Base-by-base conservation (phyloP, 2,888 invertebrate genomes). In the Protonemura montana region DNA sequence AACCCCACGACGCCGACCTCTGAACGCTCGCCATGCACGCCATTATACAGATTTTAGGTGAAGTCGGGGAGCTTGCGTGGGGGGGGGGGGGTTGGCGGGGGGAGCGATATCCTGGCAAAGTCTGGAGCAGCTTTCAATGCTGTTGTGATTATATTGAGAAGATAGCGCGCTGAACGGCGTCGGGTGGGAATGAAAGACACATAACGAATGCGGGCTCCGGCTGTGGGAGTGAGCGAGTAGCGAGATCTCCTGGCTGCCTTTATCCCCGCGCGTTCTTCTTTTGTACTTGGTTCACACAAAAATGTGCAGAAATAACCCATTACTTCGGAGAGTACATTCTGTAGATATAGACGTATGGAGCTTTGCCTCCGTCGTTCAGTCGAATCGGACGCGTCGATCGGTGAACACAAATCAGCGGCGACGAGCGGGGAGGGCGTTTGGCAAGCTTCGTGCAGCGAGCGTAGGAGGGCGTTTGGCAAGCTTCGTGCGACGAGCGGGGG, bases 31-130 rank as follows among this genome's bases (percentile, higher is more conserved):
- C 85, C 59, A 76, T 28, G 81, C 83, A 84, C 76, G 86, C 59
- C 86, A 88, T 88, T 87, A 86, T 86, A 86, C 86, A 86, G 86
- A 88, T 85, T 87, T 86, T 26, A 80, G 86, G 28, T 35, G 59
- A 81, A 41, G 87, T 77, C 85, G 86, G 84, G 59, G 82, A 16
- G 16, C 86, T 85, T 2, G 59, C 6, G 35, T 2, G 59, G 21
- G 89, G 89, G 89, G 89, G 26, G 82, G 81, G 81, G 28, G 85
- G 13, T 83, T 76, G 59, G 83, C 28, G 81, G 84, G 86, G 78
- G 87, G 87, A 80, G 87, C 83, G 86, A 90, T 81, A 90, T 91
- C 90, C 90, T 90, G 90, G 90, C 90, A 90, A 91, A 90, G 90
- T 88, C 89, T 88, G 89, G 89, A 89, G 90, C 89, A 89, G 90